Evolutionary conservation across 1,140 invertebrate genomes (phyloP).

Genomic region (Leptestheria dahalacensis): DNA sequence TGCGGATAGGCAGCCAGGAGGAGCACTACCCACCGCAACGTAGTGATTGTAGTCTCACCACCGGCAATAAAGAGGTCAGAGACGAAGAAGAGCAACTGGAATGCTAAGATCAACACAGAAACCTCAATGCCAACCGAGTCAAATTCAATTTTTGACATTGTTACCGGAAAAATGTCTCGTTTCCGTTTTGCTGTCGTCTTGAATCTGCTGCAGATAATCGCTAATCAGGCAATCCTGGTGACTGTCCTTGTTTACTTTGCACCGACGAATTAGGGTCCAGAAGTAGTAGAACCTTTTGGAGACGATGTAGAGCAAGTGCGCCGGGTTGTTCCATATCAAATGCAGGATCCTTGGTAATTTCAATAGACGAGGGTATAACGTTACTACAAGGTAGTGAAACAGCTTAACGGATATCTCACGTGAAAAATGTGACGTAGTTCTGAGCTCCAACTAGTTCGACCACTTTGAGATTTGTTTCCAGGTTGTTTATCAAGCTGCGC

Average conservation of each 20-base stretch:
- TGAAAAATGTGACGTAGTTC: conserved; percentile 14
- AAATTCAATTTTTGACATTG: background rate
- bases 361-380: background rate
- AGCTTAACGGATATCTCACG: background rate
- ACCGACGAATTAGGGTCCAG: conserved; percentile 1
- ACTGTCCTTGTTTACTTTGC: background rate
- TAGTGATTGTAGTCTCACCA: conserved; percentile 16
- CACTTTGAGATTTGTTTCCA: conserved; percentile 15
- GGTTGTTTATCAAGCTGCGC: conserved; percentile 4
- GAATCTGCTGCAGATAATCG: conserved; percentile 3
- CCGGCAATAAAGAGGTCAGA: conserved; percentile 16
- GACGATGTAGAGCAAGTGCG: background rate
- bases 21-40: conserved; percentile 12
- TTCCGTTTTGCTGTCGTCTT: background rate
- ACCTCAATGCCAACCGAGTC: background rate
- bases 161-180: conserved; percentile 5
- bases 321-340: conserved; percentile 7
- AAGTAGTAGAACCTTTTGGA: conserved; percentile 7
- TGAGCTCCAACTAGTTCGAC: conserved; percentile 15
- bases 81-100: conserved; percentile 13
- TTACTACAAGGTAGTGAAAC: background rate
- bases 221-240: conserved; percentile 1
- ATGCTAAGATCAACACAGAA: background rate
- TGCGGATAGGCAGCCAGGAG: conserved; percentile 12
- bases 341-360: background rate